Percentiles rank a stretch among this genome's conserved stretches.
Conservation (phyloP, 2,113 vertebrate genomes). For the Oxygymnocypris stewartii region DNA sequence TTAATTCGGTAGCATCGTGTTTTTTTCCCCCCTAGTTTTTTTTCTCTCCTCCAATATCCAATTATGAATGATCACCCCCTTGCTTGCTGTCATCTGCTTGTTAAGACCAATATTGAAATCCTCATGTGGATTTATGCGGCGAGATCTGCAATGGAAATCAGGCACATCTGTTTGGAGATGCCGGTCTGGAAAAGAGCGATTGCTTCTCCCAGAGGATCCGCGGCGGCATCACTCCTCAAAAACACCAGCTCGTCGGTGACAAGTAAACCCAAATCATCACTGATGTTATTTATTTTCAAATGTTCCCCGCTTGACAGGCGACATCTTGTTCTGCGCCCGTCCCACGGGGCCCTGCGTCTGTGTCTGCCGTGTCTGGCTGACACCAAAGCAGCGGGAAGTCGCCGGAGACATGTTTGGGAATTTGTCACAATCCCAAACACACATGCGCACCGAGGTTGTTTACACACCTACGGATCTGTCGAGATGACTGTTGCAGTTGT, state of each 20-base stretch:
- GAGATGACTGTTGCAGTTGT: conserved; percentile 68
- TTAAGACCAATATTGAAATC: conserved; percentile 65
- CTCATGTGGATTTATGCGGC: conserved; percentile 63
- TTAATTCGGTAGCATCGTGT: neutral
- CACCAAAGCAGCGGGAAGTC: conserved; percentile 72
- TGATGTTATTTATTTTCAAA: conserved; percentile 84
- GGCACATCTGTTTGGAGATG: conserved; percentile 60
- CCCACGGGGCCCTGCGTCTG: conserved; percentile 70
- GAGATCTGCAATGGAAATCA: conserved; percentile 70
- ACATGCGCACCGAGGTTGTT: conserved; percentile 69
- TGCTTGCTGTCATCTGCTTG: conserved; percentile 59
- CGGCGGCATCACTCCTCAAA: conserved; percentile 74
- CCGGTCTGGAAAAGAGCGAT: conserved; percentile 55
- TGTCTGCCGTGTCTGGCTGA: conserved; percentile 69
- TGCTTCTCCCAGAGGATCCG: conserved; percentile 67
- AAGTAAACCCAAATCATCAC: conserved; percentile 81
- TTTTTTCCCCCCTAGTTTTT: neutral
- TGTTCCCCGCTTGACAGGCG: conserved; percentile 77
- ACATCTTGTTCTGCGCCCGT: conserved; percentile 79
- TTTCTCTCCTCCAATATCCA: conserved; percentile 31
- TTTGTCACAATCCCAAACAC: conserved; percentile 74
- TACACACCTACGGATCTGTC: conserved; percentile 77
- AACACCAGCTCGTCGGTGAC: conserved; percentile 70
- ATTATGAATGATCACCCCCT: conserved; percentile 61
- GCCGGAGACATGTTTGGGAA: conserved; percentile 68